phyloP scores from a whole-genome alignment of 2,888 invertebrate genomes.

The Drosophila algonquin region DNA sequence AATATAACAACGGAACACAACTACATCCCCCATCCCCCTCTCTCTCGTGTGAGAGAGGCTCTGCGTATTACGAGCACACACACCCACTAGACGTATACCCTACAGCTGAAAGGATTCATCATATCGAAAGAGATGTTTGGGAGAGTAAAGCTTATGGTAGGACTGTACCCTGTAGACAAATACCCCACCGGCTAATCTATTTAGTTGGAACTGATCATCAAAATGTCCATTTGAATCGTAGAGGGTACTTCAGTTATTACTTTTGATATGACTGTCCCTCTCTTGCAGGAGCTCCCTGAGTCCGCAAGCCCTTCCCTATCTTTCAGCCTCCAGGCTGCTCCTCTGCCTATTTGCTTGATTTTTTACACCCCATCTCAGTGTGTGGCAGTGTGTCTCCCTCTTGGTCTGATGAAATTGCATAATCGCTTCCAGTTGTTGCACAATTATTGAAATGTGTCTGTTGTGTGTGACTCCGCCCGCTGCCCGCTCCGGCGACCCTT shows the following conservation, averaged over 20 bases:
- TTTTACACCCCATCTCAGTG: slow-evolving; percentile 65
- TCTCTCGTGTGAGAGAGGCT: background rate
- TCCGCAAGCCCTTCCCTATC: background rate
- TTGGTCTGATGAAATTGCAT: slow-evolving; percentile 80
- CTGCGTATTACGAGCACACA: background rate
- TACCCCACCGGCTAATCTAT: background rate
- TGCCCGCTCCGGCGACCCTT: slow-evolving; percentile 38
- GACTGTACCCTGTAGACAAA: too few species aligned
- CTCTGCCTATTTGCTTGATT: slow-evolving; percentile 22
- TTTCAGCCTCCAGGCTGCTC: background rate
- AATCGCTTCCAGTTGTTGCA: slow-evolving; percentile 79
- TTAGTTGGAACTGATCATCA: background rate
- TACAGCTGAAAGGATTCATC: background rate
- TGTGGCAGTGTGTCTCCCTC: slow-evolving; percentile 59
- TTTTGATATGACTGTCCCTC: too few species aligned
- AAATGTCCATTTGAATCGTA: too few species aligned
- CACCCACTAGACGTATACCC: background rate
- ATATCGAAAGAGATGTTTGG: background rate
- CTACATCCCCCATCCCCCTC: background rate
- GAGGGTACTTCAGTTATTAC: too few species aligned
- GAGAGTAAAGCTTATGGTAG: background rate
- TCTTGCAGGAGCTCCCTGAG: background rate
- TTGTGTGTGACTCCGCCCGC: slow-evolving; percentile 29
- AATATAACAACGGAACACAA: slow-evolving; percentile 57
- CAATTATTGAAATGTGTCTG: slow-evolving; percentile 78